Conservation (phyloP, 1,140 invertebrate species). For the Stegodyphus mimosarum region DNA sequence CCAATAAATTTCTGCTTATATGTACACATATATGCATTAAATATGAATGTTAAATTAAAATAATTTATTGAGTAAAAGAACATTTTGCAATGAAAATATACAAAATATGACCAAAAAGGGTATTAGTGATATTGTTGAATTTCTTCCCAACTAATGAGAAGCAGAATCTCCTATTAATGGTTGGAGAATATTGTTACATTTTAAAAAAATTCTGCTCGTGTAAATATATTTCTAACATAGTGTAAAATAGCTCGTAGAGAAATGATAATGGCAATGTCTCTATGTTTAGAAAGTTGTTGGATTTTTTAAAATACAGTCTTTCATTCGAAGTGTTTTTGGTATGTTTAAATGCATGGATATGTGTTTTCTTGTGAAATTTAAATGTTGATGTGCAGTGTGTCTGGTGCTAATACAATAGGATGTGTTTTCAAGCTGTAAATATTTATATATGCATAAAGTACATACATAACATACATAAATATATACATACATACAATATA, state of each 20-base stretch:
- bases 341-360: slow-evolving; percentile 18
- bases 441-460: slow-evolving; percentile 53
- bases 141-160: background rate
- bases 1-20: too few species aligned
- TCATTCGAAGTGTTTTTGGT: slow-evolving; percentile 23
- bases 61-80: too few species aligned
- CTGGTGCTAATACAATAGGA: slow-evolving; percentile 56
- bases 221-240: slow-evolving; percentile 32
- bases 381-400: slow-evolving; percentile 49
- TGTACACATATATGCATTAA: too few species aligned
- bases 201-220: slow-evolving; percentile 15
- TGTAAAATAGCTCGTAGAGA: background rate
- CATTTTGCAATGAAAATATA: background rate
- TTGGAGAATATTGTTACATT: background rate
- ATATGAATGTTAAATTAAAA: too few species aligned
- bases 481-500: slow-evolving; percentile 20
- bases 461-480: background rate
- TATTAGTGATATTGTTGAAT: background rate
- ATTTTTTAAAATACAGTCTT: slow-evolving; percentile 5
- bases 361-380: slow-evolving; percentile 30
- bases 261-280: slow-evolving; percentile 2
- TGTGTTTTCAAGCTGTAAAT: slow-evolving; percentile 49
- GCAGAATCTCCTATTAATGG: background rate
- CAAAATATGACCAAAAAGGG: background rate
- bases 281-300: background rate